These are phyloP conservation scores for Karalla daura DNA, from an alignment of 2,797 vertebrate species.

Conservation along the genomic window DNA sequence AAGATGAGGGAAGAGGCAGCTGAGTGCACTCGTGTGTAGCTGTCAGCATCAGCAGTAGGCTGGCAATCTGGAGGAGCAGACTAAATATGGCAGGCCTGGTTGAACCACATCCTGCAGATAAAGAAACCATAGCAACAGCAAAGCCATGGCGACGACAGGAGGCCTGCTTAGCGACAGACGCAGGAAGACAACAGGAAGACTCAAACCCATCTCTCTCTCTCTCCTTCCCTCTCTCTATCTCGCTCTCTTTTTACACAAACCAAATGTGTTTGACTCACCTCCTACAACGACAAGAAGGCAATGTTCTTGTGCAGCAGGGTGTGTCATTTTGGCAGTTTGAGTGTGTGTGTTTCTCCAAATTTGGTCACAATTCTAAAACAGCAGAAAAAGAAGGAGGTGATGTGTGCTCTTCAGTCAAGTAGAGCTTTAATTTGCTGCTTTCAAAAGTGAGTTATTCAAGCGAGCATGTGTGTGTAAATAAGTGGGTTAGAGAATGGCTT, in stretches of 20 bases:
- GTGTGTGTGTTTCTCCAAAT: neutral
- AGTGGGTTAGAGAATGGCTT: conserved; percentile 6
- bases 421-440: neutral
- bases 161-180: conserved; percentile 60
- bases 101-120: conserved; percentile 80
- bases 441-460: neutral
- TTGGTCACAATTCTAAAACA: neutral
- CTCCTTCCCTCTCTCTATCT: no score
- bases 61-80: conserved; percentile 43
- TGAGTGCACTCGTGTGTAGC: conserved; percentile 49
- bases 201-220: conserved; percentile 10
- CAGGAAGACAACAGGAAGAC: conserved; percentile 51
- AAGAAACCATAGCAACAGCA: conserved; percentile 86
- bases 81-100: conserved; percentile 80
- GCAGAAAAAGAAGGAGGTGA: neutral
- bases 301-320: neutral
- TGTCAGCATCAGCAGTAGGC: conserved; percentile 60
- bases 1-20: conserved; percentile 29
- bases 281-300: neutral
- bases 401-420: neutral
- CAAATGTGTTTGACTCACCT: neutral
- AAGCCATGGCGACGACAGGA: conserved; percentile 70
- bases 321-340: neutral
- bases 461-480: neutral
- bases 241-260: neutral